phyloP scores from a whole-genome alignment of 2,113 vertebrate genomes.

The Irena cyanogastra region DNA sequence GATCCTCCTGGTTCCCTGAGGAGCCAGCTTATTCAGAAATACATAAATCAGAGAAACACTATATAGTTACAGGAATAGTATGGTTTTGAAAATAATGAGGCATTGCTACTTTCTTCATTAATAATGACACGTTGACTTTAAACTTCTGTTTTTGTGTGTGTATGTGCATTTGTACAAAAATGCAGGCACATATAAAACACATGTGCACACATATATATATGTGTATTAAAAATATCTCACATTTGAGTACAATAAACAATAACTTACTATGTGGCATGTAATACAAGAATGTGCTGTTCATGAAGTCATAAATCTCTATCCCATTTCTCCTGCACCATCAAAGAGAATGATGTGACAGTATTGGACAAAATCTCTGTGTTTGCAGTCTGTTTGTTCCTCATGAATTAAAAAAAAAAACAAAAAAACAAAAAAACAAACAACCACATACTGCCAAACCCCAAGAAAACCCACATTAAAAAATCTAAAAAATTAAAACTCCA shows the following conservation, averaged over 20 bases:
- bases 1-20: not conserved
- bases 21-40: not conserved
- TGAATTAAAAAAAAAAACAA: not conserved
- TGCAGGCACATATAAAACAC: not conserved
- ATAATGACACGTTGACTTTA: not conserved
- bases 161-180: not conserved
- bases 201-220: fast-evolving
- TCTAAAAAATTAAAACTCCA: not conserved
- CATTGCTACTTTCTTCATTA: not conserved
- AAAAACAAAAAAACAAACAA: not conserved
- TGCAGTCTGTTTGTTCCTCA: not conserved
- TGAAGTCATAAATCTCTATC: not conserved
- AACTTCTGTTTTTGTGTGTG: not conserved
- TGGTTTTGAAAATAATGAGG: not conserved
- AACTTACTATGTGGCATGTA: not conserved
- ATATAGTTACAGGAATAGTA: not conserved
- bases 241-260: not conserved
- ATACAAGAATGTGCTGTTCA: not conserved
- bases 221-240: not conserved
- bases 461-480: not conserved
- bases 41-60: not conserved
- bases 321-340: not conserved
- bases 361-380: not conserved
- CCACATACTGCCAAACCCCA: not conserved
- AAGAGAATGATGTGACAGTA: not conserved